Evolutionary conservation across 1,140 invertebrate species (phyloP), one percentile per base, ranked within the genome.

Genomic region (Diorhabda carinulata): DNA sequence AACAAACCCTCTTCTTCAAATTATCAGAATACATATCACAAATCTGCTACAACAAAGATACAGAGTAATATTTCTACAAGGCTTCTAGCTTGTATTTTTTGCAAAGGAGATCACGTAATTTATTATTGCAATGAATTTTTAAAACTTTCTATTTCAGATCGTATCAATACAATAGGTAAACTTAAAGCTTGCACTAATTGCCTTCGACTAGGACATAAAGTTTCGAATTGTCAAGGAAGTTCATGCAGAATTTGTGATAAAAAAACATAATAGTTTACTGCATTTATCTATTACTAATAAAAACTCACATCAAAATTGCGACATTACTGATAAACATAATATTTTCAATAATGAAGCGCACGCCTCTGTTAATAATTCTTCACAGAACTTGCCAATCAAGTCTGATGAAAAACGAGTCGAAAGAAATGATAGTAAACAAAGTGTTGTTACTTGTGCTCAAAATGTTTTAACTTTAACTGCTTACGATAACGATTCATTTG

Each of bases 251-350:
- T 47, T 6, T 71, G 70, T 43, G 47, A 52, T 43, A 43, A 52
- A 52, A n/a, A 67, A 67, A 62, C 69, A 70, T 63, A 70, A 70
- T 59, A 45, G 60, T 10, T 52, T 71, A 41, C 43, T 71, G 61
- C 66, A 71, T 60, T 44, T 47, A 9, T 42, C 59, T 8, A 25
- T 25, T 25, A 25, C 25, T 25, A 25, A 25, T 25, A 25, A 25
- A 25, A 25, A 25, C 25, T 25, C 25, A 25, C 25, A 25, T 25
- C 25, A 25, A 25, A 25, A 25, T 25, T 25, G 25, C 25, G 25
- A 25, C 25, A 25, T 25, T 25, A 25, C 25, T 25, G 25, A 25
- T 25, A 25, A 25, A 25, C 25, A 25, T 25, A 25, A 25, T 25
- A 25, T 25, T 25, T 25, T 1, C 25, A 25, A 25, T 1, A 25